Base-by-base conservation (phyloP, 2,797 vertebrate genomes). In the Octomys mimax region DNA sequence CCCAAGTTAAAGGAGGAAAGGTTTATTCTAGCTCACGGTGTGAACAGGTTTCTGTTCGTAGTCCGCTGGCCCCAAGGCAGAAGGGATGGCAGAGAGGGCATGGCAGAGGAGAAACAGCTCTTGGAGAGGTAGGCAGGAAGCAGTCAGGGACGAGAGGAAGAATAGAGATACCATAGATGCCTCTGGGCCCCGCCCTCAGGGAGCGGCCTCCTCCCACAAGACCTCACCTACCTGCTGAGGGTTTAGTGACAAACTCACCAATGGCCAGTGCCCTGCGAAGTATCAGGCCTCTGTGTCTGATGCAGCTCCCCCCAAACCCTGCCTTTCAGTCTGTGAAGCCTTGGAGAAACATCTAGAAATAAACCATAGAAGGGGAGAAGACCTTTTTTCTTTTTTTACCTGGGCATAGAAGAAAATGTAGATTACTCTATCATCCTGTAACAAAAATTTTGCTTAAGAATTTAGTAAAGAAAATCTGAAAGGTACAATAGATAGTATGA, bases 381-480 rank as follows among this genome's bases (percentile, higher is more conserved):
- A 22, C 94, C n/a, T 22, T 94, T 92, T 93, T 73, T 42, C 42
- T 83, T 87, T 94, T 49, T 49, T 9, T 9, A 49, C 75, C 31
- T 79, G 16, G 13, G 18, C 49, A 83, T 22, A 89, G 24, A 82
- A 14, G 28, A 87, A 24, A 87, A 92, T 36, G 13, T 2, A 1
- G 18, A 82, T 86, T 89, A 52, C 9, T 73, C 4, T 42, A 68
- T 81, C 36, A 64, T 10, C 62, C 57, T 24, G 14, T 62, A 86
- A 26, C 3, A 62, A 21, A 13, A 89, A 6, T 73, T 71, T 86
- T 94, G 94, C 64, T 62, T 26, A 84, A 79, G 10, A 49, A 54
- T 54, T 54, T 16, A 54, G 52, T 13, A 54, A 54, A 54, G 12
- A 54, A 54, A 54, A 54, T 54, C 52, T 54, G 52, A 54, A 54